Percentiles rank a stretch among this genome's conserved stretches.
These are phyloP conservation scores for Lutjanus erythropterus DNA, from an alignment of 2,113 vertebrate species.

Conservation along the genomic window DNA sequence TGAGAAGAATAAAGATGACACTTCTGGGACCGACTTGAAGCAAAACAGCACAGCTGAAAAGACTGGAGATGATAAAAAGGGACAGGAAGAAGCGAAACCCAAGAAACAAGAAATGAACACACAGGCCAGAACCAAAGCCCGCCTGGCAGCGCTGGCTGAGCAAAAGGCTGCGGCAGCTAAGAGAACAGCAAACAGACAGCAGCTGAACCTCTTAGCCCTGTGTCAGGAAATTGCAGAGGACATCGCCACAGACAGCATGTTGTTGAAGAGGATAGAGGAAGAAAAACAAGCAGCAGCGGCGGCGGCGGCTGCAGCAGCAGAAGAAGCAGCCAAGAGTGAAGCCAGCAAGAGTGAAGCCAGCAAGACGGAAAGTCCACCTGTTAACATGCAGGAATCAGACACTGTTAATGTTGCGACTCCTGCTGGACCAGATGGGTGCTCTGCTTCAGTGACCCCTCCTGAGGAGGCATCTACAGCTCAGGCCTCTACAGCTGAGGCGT, in stretches of 20 bases:
- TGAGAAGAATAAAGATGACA: slow-evolving; percentile 34
- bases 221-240: slow-evolving; percentile 99
- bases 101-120: slow-evolving; percentile 88
- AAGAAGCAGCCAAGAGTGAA: background rate
- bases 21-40: slow-evolving; percentile 27
- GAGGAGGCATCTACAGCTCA: slow-evolving; percentile 45
- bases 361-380: slow-evolving; percentile 53
- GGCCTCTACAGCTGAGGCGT: background rate
- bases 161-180: slow-evolving; percentile 83
- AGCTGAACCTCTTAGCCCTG: slow-evolving; percentile 94
- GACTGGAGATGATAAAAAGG: slow-evolving; percentile 42
- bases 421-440: slow-evolving; percentile 59
- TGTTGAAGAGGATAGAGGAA: slow-evolving; percentile 89
- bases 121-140: slow-evolving; percentile 86
- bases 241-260: slow-evolving; percentile 95
- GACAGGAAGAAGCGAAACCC: slow-evolving; percentile 58
- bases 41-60: slow-evolving; percentile 39
- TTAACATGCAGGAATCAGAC: slow-evolving; percentile 36
- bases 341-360: slow-evolving; percentile 57
- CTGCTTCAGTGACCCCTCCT: slow-evolving; percentile 59
- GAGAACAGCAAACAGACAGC: slow-evolving; percentile 84
- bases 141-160: slow-evolving; percentile 84
- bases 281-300: slow-evolving; percentile 67
- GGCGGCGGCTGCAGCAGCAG: background rate
- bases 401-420: slow-evolving; percentile 39